phyloP scores from a whole-genome alignment of 1,140 invertebrate species.

The Antheraea mylitta region DNA sequence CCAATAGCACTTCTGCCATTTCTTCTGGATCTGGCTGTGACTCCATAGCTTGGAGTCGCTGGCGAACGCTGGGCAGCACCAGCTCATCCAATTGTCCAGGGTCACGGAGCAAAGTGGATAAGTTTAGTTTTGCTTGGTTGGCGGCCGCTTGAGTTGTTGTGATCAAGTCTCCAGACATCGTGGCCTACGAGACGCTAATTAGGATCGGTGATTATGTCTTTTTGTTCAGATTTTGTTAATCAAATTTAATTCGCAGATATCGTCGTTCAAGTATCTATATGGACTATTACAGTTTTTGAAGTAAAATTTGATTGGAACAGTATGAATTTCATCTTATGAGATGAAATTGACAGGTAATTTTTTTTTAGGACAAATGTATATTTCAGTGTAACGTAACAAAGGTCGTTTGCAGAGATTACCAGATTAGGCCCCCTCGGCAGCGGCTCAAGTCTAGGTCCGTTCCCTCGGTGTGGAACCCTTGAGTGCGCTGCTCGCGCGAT shows the following conservation, averaged over 20 bases:
- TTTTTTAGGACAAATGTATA: too few relatives aligned
- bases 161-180: conserved; percentile 93
- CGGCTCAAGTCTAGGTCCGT: too few relatives aligned
- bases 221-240: background rate
- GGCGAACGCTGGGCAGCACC: conserved; percentile 46
- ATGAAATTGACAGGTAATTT: too few relatives aligned
- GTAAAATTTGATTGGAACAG: too few relatives aligned
- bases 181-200: conserved; percentile 68
- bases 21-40: conserved; percentile 40
- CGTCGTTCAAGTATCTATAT: background rate
- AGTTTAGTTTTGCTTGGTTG: conserved; percentile 78
- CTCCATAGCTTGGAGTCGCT: conserved; percentile 43
- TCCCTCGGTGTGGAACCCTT: too few relatives aligned
- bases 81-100: conserved; percentile 52
- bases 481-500: too few relatives aligned
- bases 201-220: conserved; percentile 13
- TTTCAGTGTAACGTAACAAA: too few relatives aligned
- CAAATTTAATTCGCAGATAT: background rate
- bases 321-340: too few relatives aligned
- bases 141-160: conserved; percentile 81
- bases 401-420: too few relatives aligned
- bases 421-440: too few relatives aligned
- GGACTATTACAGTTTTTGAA: background rate
- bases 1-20: conserved; percentile 50
- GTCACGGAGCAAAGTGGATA: conserved; percentile 63